Evolutionary conservation across 37 sponge, comb jelly and placozoan species (phyloP), one percentile per base, ranked within the genome.

Genomic region (Beroe forskalii): DNA sequence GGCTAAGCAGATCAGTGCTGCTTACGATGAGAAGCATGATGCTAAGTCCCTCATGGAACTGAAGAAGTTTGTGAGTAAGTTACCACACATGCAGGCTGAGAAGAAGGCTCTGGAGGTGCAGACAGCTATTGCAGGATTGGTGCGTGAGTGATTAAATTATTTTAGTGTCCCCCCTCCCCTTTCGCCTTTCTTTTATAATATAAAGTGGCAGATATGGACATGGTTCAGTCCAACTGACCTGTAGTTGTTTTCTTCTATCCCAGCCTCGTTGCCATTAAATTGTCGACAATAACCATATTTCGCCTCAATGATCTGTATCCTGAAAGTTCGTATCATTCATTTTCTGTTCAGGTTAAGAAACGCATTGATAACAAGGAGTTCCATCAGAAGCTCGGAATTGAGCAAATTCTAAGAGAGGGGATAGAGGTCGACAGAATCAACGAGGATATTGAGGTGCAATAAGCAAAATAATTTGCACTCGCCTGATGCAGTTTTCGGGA

Each of bases 51-150:
- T 99, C 41, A 86, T 90, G 23, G 93, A 99, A 61, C 63, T 99
- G 80, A 99, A 96, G 92, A 91, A 94, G 89, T 99, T 96, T 92
- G 97, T 96, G 31, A 93, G 93, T 67, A 95, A 95, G 67, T 66
- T 99, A 0, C 99, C 99, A 2, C 95, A 95, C 93, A 94, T 96
- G 91, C 95, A 95, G 90, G 91, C 91, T 22, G 92, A 91, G 40
- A 93, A 93, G 61, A 90, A 91, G 31, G 90, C 94, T 25, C 91
- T 97, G 31, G 86, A 80, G 35, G 35, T 80, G 23, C 86, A 80
- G 31, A 80, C 86, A 23, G 44, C 86, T 1, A 80, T 80, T 25
- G 86, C 86, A 2, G 86, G 55, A 80, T 80, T 80, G 86, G 86
- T 80, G 2, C 14, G 75, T 64, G 28, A n/a, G n/a, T n/a, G n/a